Conservation (phyloP, 2,888 invertebrate species). For the Ochropacha duplaris region DNA sequence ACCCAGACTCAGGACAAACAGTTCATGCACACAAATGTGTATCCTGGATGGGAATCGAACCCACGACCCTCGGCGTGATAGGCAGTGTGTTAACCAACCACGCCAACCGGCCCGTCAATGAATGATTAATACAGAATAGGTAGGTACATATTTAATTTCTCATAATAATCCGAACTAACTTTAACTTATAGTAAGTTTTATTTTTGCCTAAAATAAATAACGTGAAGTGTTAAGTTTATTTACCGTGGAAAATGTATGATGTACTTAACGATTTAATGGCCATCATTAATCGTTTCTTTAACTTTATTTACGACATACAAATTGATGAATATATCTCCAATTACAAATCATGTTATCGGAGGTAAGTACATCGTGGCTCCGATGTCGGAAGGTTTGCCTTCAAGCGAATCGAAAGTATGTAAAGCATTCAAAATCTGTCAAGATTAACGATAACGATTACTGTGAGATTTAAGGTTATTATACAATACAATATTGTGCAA, state of each 20-base stretch:
- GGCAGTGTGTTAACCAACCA: too few relatives aligned
- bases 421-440: not conserved
- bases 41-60: too few relatives aligned
- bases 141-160: too few relatives aligned
- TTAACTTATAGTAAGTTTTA: not conserved
- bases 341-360: conserved; percentile 3
- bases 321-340: conserved; percentile 26
- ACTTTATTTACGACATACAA: conserved; percentile 34
- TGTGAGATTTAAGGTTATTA: not conserved
- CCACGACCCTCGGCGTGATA: too few relatives aligned
- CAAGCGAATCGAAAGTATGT: not conserved
- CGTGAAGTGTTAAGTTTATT: not conserved
- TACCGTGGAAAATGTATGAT: not conserved
- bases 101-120: too few relatives aligned
- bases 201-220: not conserved
- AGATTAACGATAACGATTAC: not conserved
- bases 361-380: not conserved
- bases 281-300: not conserved
- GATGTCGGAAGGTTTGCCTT: not conserved
- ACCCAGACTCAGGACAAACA: too few relatives aligned
- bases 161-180: too few relatives aligned
- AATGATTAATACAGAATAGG: too few relatives aligned
- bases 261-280: not conserved
- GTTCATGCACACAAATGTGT: too few relatives aligned
- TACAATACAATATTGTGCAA: too few relatives aligned